Conservation (phyloP, 2,113 vertebrate genomes). For the Melozone crissalis region DNA sequence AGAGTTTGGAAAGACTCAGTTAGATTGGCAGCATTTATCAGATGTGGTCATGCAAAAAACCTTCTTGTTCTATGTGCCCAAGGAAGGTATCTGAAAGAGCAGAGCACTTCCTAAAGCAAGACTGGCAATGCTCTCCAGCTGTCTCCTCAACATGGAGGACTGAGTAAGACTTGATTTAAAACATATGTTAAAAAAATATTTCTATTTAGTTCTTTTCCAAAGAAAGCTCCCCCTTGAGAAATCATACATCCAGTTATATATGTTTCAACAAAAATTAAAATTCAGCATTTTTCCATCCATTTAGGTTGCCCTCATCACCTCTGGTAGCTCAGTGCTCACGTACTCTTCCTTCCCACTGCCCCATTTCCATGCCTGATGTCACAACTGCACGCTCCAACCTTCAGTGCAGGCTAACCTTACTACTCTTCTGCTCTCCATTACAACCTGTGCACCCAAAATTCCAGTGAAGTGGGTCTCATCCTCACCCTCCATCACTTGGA, state of each 20-base stretch:
- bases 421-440: not conserved
- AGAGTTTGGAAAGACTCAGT: not conserved
- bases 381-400: not conserved
- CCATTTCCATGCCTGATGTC: not conserved
- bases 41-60: not conserved
- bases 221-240: not conserved
- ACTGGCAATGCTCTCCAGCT: not conserved
- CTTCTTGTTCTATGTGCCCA: not conserved
- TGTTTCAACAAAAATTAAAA: not conserved
- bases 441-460: not conserved
- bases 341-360: not conserved
- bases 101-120: not conserved
- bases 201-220: not conserved
- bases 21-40: not conserved
- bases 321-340: not conserved
- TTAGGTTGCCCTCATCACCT: not conserved
- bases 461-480: not conserved
- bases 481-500: not conserved
- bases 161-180: not conserved
- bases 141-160: not conserved
- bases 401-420: not conserved
- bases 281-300: not conserved
- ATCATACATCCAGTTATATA: not conserved
- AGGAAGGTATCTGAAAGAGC: not conserved
- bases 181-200: not conserved